Percentiles rank a stretch among this genome's conserved stretches.
Conservation (phyloP, 2,113 vertebrate genomes). For the Pollachius pollachius region DNA sequence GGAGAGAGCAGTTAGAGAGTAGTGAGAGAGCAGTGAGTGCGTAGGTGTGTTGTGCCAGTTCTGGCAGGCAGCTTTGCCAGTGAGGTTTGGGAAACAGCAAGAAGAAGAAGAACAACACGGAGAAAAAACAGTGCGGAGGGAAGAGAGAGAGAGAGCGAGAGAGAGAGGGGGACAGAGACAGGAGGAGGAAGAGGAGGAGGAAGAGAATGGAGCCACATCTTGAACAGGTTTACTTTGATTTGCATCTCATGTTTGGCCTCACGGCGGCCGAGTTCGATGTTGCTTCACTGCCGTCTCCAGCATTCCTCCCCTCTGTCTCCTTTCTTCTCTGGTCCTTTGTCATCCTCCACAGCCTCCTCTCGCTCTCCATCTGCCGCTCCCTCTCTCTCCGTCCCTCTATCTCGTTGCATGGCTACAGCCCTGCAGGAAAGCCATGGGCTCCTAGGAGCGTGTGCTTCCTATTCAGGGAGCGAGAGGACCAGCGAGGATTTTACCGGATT, state of each 20-base stretch:
- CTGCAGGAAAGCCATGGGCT: not conserved
- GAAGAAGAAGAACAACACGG: no score
- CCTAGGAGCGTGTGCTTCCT: not conserved
- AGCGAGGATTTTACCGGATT: not conserved
- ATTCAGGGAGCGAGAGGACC: not conserved
- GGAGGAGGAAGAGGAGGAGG: constrained; percentile 7
- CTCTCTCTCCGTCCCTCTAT: not conserved
- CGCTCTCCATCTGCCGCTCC: constrained; percentile 8
- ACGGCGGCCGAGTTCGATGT: constrained; percentile 22
- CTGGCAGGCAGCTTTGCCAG: constrained; percentile 41
- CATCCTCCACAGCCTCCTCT: constrained; percentile 10
- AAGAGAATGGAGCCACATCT: constrained; percentile 41
- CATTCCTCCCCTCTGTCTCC: constrained; percentile 4
- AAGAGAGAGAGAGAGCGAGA: not conserved
- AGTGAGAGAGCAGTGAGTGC: constrained; percentile 13
- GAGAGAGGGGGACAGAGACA: not conserved
- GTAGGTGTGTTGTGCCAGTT: constrained; percentile 31
- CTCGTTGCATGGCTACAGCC: no score
- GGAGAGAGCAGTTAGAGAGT: not conserved
- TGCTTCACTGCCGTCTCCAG: constrained; percentile 15
- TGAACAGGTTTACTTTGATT: constrained; percentile 62
- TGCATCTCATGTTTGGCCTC: constrained; percentile 42
- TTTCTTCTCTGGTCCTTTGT: not conserved
- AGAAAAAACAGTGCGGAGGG: not conserved
- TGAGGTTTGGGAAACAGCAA: constrained; percentile 19